A percentile compares a stretch with the other conserved stretches of the same genome.
phyloP scores from a whole-genome alignment of 2,888 invertebrate species.

The Eupeodes luniger region DNA sequence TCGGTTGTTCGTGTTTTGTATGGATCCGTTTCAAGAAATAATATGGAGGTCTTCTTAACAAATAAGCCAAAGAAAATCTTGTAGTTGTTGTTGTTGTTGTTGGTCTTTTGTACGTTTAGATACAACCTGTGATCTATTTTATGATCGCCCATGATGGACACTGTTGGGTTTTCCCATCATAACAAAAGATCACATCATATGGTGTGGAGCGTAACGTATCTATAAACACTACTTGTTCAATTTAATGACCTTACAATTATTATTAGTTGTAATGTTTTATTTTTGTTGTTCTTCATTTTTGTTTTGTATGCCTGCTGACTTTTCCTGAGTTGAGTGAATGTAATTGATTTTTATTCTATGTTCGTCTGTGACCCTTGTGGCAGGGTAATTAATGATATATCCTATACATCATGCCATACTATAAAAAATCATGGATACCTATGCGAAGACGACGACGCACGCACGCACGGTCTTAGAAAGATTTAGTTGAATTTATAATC shows the following conservation, averaged over 20 bases:
- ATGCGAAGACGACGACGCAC: neutral
- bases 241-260: conserved; percentile 75
- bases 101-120: neutral
- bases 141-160: conserved; percentile 62
- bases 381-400: conserved; percentile 67
- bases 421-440: neutral
- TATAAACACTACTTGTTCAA: conserved; percentile 75
- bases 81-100: conserved; percentile 27
- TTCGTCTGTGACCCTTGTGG: conserved; percentile 63
- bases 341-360: conserved; percentile 73
- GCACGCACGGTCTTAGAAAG: neutral
- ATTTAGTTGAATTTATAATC: neutral
- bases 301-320: conserved; percentile 12
- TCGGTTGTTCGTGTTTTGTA: neutral
- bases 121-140: conserved; percentile 72
- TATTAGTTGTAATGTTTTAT: conserved; percentile 70
- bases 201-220: conserved; percentile 65
- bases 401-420: neutral
- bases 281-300: conserved; percentile 17
- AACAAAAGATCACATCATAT: conserved; percentile 42
- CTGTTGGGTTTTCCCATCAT: conserved; percentile 27
- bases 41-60: conserved; percentile 35
- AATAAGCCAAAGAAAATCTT: conserved; percentile 28
- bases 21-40: conserved; percentile 24
- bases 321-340: conserved; percentile 47